Base-by-base conservation (phyloP, 2,888 invertebrate genomes). In the Pilophorus perplexus region DNA sequence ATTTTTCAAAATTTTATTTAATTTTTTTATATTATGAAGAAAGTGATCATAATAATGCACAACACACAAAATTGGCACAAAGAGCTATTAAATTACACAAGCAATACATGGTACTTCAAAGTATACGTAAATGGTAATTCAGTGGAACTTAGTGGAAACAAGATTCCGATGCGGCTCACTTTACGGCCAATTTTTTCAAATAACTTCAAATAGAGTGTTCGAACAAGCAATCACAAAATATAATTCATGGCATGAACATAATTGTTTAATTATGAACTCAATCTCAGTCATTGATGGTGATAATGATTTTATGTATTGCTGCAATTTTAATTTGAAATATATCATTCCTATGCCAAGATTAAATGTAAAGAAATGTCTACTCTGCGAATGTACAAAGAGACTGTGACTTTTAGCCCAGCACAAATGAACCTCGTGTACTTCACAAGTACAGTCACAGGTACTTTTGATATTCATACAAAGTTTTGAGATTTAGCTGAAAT, bases 21-120 rank as follows among this genome's bases (percentile, higher is more conserved):
- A 52, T 14, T 28, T 59, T 25, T 40, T 59, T 67, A 57, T 67
- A 66, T 57, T 67, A 67, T 64, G 68, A 68, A 67, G 68, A 68
- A 67, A 67, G 67, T 68, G 66, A 68, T 50, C 14, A 52, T 62
- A 33, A 62, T 44, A 64, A 68, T 68, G 68, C 67, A 68, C 68
- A 68, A 68, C 68, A 68, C 68, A 67, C 67, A 64, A 64, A 68
- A 68, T 68, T 68, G 68, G 68, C 68, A 68, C 68, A 67, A 68
- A 68, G 68, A 68, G 67, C 68, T 68, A 68, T 66, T n/a, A 57
- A 48, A 64, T 50, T 68, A 68, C 64, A 68, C 55, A 64, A 67
- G 66, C 64, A 57, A 68, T 67, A 48, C 55, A 42, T 68, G 40
- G 25, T 62, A 62, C 44, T 46, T 46, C 22, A 59, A 59, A 59